phyloP scores from a whole-genome alignment of 1,140 invertebrate genomes.

The Drosophila kanapiae region DNA sequence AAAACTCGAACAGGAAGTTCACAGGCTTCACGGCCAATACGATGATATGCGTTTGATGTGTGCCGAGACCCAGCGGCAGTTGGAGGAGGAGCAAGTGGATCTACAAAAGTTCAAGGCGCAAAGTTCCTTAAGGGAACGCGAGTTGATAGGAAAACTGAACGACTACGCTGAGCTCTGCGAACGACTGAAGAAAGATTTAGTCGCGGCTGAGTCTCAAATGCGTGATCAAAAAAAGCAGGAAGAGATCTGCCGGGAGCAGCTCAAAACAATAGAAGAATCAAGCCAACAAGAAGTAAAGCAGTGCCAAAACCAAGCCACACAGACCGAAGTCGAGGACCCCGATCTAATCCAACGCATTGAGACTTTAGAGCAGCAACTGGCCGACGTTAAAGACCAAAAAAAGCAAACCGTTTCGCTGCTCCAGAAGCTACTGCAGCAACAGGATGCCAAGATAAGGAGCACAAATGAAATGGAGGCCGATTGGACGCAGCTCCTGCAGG shows the following conservation, averaged over 20 bases:
- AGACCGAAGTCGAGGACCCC: conserved; percentile 27
- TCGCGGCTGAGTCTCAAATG: conserved; percentile 31
- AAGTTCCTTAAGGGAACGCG: conserved; percentile 30
- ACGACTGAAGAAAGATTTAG: conserved; percentile 28
- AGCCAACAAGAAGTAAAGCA: conserved; percentile 4
- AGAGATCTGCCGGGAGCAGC: conserved; percentile 26
- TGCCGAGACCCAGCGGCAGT: conserved; percentile 44
- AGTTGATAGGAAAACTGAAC: conserved; percentile 36
- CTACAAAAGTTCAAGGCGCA: conserved; percentile 33
- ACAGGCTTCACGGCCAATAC: conserved; percentile 45
- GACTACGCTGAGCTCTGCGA: conserved; percentile 45
- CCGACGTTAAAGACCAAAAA: conserved; percentile 50
- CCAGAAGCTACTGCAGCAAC: conserved; percentile 60
- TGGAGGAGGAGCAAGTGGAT: conserved; percentile 44
- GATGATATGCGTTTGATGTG: conserved; percentile 49
- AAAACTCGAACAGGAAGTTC: conserved; percentile 52
- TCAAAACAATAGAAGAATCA: conserved; percentile 1
- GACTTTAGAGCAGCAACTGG: conserved; percentile 57
- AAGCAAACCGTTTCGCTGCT: conserved; percentile 62
- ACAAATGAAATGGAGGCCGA: conserved; percentile 69
- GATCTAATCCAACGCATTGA: conserved; percentile 55
- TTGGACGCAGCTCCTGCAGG: conserved; percentile 65
- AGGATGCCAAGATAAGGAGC: conserved; percentile 71
- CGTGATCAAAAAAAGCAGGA: conserved; percentile 11
- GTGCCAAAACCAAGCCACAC: conserved; percentile 18